These are phyloP conservation scores for Acleris sparsana DNA, from an alignment of 2,888 invertebrate species.

Conservation along the genomic window DNA sequence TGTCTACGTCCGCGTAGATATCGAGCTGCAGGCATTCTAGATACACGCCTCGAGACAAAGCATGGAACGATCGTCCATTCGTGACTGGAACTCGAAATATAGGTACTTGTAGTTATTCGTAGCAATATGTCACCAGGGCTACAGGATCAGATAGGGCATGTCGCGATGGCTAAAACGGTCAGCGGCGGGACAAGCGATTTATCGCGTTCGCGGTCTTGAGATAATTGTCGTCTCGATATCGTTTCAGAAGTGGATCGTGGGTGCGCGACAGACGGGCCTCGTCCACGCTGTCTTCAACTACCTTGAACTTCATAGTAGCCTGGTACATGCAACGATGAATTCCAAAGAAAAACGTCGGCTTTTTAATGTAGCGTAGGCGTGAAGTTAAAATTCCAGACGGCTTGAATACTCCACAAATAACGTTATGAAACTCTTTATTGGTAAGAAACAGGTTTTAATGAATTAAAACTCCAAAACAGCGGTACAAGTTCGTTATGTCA, in stretches of 20 bases:
- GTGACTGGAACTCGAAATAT: conserved; percentile 48
- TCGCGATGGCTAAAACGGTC: conserved; percentile 58
- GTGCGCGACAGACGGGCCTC: conserved; percentile 48
- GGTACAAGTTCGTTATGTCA: conserved; percentile 24
- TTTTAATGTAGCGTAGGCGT: conserved; percentile 9
- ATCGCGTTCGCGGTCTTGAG: conserved; percentile 52
- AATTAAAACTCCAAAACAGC: conserved; percentile 24
- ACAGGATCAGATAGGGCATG: conserved; percentile 59
- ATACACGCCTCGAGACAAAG: conserved; percentile 34
- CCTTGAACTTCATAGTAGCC: conserved; percentile 8
- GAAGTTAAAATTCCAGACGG: not conserved
- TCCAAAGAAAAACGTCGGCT: conserved; percentile 16
- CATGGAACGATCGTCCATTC: conserved; percentile 40
- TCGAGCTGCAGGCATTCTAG: conserved; percentile 18
- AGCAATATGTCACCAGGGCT: conserved; percentile 60
- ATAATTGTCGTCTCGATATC: conserved; percentile 68
- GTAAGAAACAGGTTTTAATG: conserved; percentile 18
- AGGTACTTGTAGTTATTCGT: conserved; percentile 50
- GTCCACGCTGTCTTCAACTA: conserved; percentile 48
- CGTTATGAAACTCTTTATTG: conserved; percentile 7
- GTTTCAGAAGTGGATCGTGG: conserved; percentile 61
- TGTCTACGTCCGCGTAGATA: conserved; percentile 13
- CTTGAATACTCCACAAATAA: conserved; percentile 9
- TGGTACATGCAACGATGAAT: conserved; percentile 14
- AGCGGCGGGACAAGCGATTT: conserved; percentile 57